Conservation (phyloP, 2,797 vertebrate genomes). For the Scarus forsteni region DNA sequence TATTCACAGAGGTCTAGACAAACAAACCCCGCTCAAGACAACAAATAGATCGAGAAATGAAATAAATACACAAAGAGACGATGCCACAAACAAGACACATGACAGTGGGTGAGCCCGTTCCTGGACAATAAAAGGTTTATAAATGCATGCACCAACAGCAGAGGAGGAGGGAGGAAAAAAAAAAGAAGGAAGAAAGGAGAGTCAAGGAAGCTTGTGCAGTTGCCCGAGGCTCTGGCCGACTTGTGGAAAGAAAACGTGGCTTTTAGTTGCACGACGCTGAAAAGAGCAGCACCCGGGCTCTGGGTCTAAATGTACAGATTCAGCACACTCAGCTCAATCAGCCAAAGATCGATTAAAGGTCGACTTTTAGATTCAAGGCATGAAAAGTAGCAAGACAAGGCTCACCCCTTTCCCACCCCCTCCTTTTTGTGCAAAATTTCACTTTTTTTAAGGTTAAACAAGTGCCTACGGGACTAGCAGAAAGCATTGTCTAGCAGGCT, state of each 20-base stretch:
- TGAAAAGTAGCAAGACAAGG: constrained; percentile 73
- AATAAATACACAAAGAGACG: constrained; percentile 69
- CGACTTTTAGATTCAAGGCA: constrained; percentile 69
- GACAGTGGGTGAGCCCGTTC: constrained; percentile 79
- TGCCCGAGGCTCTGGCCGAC: constrained; percentile 87
- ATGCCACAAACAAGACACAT: constrained; percentile 83
- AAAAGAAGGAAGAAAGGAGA: constrained; percentile 84
- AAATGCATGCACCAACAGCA: constrained; percentile 87
- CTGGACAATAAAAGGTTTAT: constrained; percentile 73
- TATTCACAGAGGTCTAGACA: constrained; percentile 71
- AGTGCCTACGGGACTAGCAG: constrained; percentile 58
- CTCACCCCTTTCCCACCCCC: constrained; percentile 69
- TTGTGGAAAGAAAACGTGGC: constrained; percentile 69
- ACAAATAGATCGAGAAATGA: constrained; percentile 68
- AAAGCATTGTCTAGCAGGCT: constrained; percentile 71
- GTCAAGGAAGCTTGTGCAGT: constrained; percentile 89
- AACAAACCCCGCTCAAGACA: constrained; percentile 64
- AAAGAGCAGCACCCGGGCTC: constrained; percentile 73
- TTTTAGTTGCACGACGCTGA: constrained; percentile 68
- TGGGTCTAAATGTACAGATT: constrained; percentile 71
- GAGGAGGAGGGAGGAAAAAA: constrained; percentile 70
- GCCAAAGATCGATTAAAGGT: constrained; percentile 70
- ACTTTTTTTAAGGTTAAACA: constrained; percentile 57
- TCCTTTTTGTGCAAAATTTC: constrained; percentile 24
- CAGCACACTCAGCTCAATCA: constrained; percentile 78